Conservation (phyloP, 1,140 invertebrate genomes). For the Ceratina calcarata region DNA sequence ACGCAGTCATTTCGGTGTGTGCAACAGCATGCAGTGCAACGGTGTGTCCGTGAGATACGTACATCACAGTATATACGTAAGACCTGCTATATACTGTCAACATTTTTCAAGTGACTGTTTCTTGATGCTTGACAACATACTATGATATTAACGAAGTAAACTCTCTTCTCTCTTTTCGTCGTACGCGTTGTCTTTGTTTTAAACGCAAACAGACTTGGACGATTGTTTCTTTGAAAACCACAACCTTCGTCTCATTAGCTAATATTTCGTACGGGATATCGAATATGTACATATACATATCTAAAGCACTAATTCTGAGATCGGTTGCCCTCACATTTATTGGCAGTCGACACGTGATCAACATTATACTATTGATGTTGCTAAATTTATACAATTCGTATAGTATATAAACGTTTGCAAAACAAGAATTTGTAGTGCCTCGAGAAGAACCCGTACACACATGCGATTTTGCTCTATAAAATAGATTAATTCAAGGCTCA, state of each 20-base stretch:
- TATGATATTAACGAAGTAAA: constrained; percentile 52
- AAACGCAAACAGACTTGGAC: not conserved
- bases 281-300: not conserved
- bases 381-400: constrained; percentile 47
- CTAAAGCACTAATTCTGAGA: constrained; percentile 37
- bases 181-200: not conserved
- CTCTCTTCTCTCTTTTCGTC: constrained; percentile 2
- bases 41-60: constrained; percentile 32
- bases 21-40: constrained; percentile 37
- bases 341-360: constrained; percentile 45
- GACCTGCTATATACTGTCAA: constrained; percentile 57
- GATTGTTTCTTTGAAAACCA: constrained; percentile 8
- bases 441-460: constrained; percentile 23
- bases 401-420: constrained; percentile 40
- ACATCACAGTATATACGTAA: constrained; percentile 36
- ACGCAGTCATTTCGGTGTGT: constrained; percentile 41
- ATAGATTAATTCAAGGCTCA: constrained; percentile 44
- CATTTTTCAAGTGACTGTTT: constrained; percentile 57
- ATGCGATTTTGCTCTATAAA: constrained; percentile 33
- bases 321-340: constrained; percentile 45
- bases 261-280: constrained; percentile 21
- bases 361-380: constrained; percentile 47
- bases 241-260: constrained; percentile 17
- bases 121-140: constrained; percentile 57
- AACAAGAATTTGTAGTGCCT: constrained; percentile 15